Evolutionary conservation across 2,113 vertebrate genomes (phyloP).

Genomic region (Sciurus niger): DNA sequence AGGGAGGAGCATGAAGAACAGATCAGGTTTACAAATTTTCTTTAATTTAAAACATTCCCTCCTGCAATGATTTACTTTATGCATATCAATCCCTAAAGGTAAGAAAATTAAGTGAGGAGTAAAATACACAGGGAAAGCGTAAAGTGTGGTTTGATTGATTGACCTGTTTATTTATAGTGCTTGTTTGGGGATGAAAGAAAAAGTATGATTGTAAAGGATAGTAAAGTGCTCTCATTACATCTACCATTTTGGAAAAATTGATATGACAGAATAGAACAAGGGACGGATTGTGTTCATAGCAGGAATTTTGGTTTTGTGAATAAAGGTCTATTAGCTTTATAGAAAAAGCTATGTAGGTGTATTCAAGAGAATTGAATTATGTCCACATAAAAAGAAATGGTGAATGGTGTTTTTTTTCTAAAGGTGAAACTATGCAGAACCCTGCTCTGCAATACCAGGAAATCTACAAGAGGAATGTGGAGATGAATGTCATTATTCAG

Average conservation of each 20-base stretch:
- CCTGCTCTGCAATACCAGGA: conserved; percentile 54
- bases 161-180: background rate
- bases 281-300: background rate
- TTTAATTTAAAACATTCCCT: conserved; percentile 5
- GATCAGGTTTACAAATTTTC: background rate
- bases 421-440: conserved; percentile 23
- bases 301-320: conserved; percentile 37
- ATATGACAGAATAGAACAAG: conserved; percentile 40
- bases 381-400: conserved; percentile 46
- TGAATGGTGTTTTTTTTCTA: conserved; percentile 36
- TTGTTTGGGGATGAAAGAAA: conserved; percentile 1
- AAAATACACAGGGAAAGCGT: conserved; percentile 38
- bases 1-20: rapidly evolving
- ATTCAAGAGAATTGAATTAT: conserved; percentile 71
- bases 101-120: conserved; percentile 22
- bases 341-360: conserved; percentile 36
- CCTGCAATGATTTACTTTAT: background rate
- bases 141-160: background rate
- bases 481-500: conserved; percentile 85
- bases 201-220: background rate
- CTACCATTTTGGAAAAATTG: background rate
- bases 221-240: background rate
- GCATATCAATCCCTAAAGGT: background rate
- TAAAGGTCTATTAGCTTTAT: conserved; percentile 67
- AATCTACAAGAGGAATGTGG: conserved; percentile 72